Conservation (phyloP, 2,888 invertebrate species). For the Drosophila barbarae region DNA sequence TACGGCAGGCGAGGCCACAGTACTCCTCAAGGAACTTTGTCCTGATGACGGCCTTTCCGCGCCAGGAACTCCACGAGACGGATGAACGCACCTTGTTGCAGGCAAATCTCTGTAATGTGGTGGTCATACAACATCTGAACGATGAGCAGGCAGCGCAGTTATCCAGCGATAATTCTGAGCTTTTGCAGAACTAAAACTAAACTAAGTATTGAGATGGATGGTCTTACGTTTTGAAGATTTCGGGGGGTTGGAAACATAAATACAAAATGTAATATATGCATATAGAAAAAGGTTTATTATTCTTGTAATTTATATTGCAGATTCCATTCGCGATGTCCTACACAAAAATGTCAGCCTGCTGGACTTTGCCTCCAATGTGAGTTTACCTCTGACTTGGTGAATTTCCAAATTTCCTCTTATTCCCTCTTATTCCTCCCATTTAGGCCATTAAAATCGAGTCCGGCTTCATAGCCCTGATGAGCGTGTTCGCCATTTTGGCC, state of each 20-base stretch:
- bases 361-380: slow-evolving; percentile 78
- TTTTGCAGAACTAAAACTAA: slow-evolving; percentile 7
- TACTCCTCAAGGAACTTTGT: slow-evolving; percentile 37
- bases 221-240: not conserved
- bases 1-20: slow-evolving; percentile 54
- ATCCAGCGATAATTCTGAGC: slow-evolving; percentile 3
- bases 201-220: not conserved
- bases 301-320: slow-evolving; percentile 44
- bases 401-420: too few relatives aligned
- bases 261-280: not conserved
- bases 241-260: not conserved
- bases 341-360: slow-evolving; percentile 77
- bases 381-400: slow-evolving; percentile 39
- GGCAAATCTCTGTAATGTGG: slow-evolving; percentile 57
- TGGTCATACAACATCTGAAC: slow-evolving; percentile 58
- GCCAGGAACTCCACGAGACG: slow-evolving; percentile 43
- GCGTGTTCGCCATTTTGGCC: slow-evolving; percentile 83
- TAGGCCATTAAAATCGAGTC: slow-evolving; percentile 87
- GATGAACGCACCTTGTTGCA: slow-evolving; percentile 53
- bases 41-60: slow-evolving; percentile 56
- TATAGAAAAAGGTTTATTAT: not conserved
- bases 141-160: slow-evolving; percentile 23
- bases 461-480: slow-evolving; percentile 84
- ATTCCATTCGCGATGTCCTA: slow-evolving; percentile 78
- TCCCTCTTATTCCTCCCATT: not conserved